Evolutionary conservation across 2,113 vertebrate genomes (phyloP).

Genomic region (Regulus satrapa): DNA sequence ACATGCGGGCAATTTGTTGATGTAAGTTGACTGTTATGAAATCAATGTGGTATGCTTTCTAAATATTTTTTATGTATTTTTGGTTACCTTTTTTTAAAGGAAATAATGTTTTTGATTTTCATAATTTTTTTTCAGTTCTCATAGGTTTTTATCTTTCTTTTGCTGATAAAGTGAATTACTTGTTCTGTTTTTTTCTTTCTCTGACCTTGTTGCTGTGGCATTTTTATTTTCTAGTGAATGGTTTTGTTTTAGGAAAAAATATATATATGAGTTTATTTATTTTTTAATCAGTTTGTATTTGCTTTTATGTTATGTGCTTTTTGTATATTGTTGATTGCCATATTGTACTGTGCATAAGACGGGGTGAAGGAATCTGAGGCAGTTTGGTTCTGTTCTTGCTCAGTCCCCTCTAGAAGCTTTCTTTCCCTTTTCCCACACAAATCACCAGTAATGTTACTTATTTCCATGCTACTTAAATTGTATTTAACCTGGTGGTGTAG

Average conservation of each 20-base stretch:
- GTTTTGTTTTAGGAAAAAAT: conserved; percentile 37
- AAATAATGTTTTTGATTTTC: conserved; percentile 59
- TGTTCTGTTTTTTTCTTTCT: conserved; percentile 68
- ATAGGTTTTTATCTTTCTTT: conserved; percentile 76
- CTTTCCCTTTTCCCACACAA: neutral
- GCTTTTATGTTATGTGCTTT: conserved; percentile 55
- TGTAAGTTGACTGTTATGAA: conserved; percentile 94
- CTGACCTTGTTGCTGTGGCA: conserved; percentile 37
- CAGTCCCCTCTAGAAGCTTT: neutral
- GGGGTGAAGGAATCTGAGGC: neutral
- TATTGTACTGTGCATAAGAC: conserved; percentile 53
- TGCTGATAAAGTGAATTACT: conserved; percentile 69
- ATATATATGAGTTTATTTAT: neutral
- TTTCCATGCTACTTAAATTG: neutral
- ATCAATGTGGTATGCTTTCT: conserved; percentile 89
- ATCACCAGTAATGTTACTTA: neutral
- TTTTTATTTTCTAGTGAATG: conserved; percentile 64
- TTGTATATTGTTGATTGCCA: conserved; percentile 54
- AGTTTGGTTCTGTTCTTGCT: neutral
- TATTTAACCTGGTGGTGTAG: neutral
- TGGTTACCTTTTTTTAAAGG: conserved; percentile 45
- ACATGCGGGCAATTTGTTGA: conserved; percentile 99
- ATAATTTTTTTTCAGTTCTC: conserved; percentile 67
- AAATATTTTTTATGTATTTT: conserved; percentile 77
- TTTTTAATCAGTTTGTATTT: conserved; percentile 51